Conservation (phyloP, 2,888 invertebrate genomes). For the Rotaria macrura region DNA sequence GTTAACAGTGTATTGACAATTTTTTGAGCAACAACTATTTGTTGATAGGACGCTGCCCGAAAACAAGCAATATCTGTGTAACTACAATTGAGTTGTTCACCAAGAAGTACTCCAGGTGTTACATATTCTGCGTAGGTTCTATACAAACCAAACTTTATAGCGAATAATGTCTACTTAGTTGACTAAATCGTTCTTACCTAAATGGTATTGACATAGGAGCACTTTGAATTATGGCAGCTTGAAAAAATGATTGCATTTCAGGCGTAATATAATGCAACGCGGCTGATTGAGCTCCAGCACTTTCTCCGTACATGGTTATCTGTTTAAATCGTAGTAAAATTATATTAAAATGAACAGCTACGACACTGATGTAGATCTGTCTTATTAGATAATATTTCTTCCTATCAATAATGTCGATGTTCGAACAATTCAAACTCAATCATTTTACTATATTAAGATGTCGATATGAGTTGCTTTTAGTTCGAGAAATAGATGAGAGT, state of each 20-base stretch:
- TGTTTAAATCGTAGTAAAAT: no score
- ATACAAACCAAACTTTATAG: background rate
- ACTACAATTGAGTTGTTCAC: background rate
- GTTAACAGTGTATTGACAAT: constrained; percentile 36
- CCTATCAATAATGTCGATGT: no score
- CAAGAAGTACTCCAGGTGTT: background rate
- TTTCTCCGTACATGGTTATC: constrained; percentile 34
- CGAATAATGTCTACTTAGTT: no score
- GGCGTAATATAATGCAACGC: constrained; percentile 19
- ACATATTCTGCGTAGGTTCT: background rate
- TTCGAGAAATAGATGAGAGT: no score
- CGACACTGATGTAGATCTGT: no score
- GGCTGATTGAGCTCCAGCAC: constrained; percentile 27
- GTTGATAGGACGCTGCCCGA: constrained; percentile 27
- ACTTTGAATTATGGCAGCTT: constrained; percentile 26
- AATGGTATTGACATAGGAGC: constrained; percentile 31
- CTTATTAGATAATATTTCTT: no score
- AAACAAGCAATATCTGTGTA: background rate
- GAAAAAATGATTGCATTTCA: constrained; percentile 25
- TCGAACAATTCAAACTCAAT: no score
- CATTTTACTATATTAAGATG: no score
- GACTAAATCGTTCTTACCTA: constrained; percentile 34
- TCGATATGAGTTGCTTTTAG: no score
- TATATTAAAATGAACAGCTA: no score
- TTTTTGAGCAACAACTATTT: constrained; percentile 38